These are phyloP conservation scores for Blastomussa wellsi DNA, from an alignment of 92 coral and sea anemone genomes.

Conservation along the genomic window DNA sequence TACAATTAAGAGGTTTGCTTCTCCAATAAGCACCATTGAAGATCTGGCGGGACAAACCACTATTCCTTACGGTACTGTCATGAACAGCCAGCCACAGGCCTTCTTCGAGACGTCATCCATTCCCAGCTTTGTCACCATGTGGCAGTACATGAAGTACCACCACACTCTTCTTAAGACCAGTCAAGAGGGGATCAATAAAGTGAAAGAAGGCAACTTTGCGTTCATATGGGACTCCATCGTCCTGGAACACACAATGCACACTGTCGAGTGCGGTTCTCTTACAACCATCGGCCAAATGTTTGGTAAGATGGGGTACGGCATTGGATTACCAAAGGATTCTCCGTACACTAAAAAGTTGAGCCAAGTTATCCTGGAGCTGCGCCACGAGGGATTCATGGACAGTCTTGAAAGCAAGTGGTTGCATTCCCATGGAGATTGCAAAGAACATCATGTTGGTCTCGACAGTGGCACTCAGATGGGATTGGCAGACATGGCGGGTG, in stretches of 20 bases:
- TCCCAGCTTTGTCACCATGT: slow-evolving; percentile 81
- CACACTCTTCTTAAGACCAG: slow-evolving; percentile 62
- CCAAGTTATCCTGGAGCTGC: slow-evolving; percentile 71
- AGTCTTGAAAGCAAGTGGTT: slow-evolving; percentile 77
- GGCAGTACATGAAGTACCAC: slow-evolving; percentile 88
- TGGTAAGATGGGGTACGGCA: slow-evolving; percentile 83
- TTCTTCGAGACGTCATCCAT: slow-evolving; percentile 78
- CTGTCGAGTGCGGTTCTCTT: slow-evolving; percentile 65
- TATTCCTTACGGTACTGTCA: slow-evolving; percentile 84
- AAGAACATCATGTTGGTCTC: not conserved
- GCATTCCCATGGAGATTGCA: slow-evolving; percentile 62
- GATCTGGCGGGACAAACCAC: slow-evolving; percentile 76
- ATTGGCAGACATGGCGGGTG: slow-evolving; percentile 74
- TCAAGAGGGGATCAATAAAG: slow-evolving; percentile 63
- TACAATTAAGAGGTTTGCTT: slow-evolving; percentile 69
- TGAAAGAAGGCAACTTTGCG: slow-evolving; percentile 66
- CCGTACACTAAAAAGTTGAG: slow-evolving; percentile 76
- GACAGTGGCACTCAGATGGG: slow-evolving; percentile 56
- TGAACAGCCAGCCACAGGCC: slow-evolving; percentile 73
- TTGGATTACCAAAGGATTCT: slow-evolving; percentile 83
- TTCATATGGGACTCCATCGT: slow-evolving; percentile 94
- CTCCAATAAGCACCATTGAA: slow-evolving; percentile 70
- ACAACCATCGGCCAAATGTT: slow-evolving; percentile 71
- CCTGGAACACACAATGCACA: slow-evolving; percentile 62
- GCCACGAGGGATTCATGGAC: slow-evolving; percentile 75